phyloP scores from a whole-genome alignment of 2,113 vertebrate species.

The Chelonoidis abingdonii region DNA sequence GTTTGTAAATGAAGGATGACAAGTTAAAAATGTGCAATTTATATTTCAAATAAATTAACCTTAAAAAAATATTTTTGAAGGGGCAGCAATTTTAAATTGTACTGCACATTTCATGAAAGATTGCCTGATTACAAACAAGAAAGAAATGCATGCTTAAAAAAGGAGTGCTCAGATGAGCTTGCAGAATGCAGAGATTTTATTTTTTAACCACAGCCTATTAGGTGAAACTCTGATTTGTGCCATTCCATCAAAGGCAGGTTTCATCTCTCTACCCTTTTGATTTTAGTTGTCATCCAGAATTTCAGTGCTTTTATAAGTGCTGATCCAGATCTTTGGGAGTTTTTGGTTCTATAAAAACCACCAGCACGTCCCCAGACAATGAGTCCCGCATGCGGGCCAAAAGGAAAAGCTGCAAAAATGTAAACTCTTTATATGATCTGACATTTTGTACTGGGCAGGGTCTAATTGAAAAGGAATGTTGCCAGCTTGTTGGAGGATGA shows the following conservation, averaged over 20 bases:
- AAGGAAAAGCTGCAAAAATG: background rate
- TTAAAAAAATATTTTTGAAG: background rate
- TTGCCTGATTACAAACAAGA: background rate
- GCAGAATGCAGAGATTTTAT: background rate
- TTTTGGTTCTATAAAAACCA: background rate
- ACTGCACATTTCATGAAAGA: background rate
- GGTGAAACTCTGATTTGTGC: background rate
- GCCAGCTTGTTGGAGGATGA: background rate
- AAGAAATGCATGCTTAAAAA: background rate
- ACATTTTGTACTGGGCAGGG: background rate
- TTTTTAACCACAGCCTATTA: background rate
- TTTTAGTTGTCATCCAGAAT: background rate
- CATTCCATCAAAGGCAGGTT: background rate
- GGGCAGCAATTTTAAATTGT: background rate
- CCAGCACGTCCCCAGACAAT: no score
- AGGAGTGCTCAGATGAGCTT: background rate
- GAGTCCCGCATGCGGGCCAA: no score
- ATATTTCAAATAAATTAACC: background rate
- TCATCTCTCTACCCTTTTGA: background rate
- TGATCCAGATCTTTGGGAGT: background rate
- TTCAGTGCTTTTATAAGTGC: background rate
- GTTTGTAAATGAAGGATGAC: background rate
- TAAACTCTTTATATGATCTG: background rate
- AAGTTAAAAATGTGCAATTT: background rate
- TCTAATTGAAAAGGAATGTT: background rate